Evolutionary conservation across 1,140 invertebrate species (phyloP).

Genomic region (Drosophila littoralis): DNA sequence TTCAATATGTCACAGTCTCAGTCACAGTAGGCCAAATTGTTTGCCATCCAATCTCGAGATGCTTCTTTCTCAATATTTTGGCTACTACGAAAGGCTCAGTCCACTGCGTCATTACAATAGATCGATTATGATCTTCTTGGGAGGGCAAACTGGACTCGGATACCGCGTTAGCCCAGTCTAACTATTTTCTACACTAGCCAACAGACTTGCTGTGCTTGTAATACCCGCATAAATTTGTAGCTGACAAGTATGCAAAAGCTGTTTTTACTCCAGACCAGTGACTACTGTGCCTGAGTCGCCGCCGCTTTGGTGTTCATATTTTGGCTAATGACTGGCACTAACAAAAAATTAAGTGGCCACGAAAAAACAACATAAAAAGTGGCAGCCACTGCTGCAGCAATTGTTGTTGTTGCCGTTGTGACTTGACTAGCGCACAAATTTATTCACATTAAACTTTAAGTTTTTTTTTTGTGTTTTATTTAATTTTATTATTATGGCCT

Average conservation of each 20-base stretch:
- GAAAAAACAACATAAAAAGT: slow-evolving; percentile 56
- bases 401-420: slow-evolving; percentile 28
- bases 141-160: no score
- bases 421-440: slow-evolving; percentile 64
- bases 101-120: no score
- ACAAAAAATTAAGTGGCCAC: slow-evolving; percentile 53
- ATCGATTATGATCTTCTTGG: no score
- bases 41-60: no score
- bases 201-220: neutral
- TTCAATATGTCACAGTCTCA: no score
- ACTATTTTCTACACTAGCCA: no score
- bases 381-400: slow-evolving; percentile 6
- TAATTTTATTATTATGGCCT: slow-evolving; percentile 78
- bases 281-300: slow-evolving; percentile 10
- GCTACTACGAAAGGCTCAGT: no score
- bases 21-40: no score
- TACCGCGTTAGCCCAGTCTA: no score
- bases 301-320: slow-evolving; percentile 60
- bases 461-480: slow-evolving; percentile 54
- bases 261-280: slow-evolving; percentile 43
- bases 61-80: no score
- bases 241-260: slow-evolving; percentile 3
- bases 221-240: slow-evolving; percentile 23
- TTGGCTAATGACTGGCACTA: slow-evolving; percentile 75
- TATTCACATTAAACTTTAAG: slow-evolving; percentile 67